phyloP scores from a whole-genome alignment of 2,888 invertebrate species.

The Sarcophaga variegata region DNA sequence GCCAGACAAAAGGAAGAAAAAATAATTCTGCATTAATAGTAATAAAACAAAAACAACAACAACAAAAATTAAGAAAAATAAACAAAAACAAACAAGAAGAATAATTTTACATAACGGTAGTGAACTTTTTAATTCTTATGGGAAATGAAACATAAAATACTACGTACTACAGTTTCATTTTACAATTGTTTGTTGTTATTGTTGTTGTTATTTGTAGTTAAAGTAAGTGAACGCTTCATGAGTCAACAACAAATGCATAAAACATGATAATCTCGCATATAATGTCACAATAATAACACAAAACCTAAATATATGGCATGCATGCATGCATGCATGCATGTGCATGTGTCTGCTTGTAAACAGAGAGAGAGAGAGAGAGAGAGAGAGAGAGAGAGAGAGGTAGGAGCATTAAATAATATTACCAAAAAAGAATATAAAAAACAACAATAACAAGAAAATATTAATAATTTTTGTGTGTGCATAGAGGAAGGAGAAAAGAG shows the following conservation, averaged over 20 bases:
- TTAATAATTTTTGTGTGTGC: no score
- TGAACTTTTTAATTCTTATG: slow-evolving; percentile 64
- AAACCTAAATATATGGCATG: no score
- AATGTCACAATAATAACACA: slow-evolving; percentile 57
- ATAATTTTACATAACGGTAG: slow-evolving; percentile 20
- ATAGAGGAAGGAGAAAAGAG: no score
- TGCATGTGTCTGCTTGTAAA: no score
- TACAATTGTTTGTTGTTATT: not conserved
- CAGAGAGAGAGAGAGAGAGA: no score
- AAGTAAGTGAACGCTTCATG: slow-evolving; percentile 57
- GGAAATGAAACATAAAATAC: slow-evolving; percentile 55
- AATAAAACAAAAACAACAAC: not conserved
- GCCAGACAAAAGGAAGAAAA: slow-evolving; percentile 14
- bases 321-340: no score
- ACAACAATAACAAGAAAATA: no score
- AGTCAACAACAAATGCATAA: slow-evolving; percentile 67
- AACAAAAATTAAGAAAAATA: not conserved
- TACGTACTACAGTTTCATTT: not conserved
- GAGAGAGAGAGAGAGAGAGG: no score
- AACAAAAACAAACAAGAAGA: slow-evolving; percentile 2
- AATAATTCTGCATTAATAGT: slow-evolving; percentile 3
- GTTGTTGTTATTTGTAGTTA: not conserved
- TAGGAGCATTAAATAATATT: no score
- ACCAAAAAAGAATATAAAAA: no score
- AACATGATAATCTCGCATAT: slow-evolving; percentile 69